These are phyloP conservation scores for Drosophila pseudoobscura DNA, from an alignment of 1,140 invertebrate genomes.

Conservation along the genomic window DNA sequence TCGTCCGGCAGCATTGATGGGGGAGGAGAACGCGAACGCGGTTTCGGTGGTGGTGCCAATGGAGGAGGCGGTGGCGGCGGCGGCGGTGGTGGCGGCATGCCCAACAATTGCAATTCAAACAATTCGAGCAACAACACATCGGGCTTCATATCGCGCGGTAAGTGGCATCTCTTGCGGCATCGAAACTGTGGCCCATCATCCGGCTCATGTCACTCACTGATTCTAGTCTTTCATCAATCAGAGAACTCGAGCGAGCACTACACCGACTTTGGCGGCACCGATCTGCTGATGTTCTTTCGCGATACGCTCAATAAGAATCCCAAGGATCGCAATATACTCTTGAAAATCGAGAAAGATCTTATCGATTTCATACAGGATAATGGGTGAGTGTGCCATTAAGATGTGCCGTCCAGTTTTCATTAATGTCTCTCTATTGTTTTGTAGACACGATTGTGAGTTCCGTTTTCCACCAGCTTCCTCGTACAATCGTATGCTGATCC, in stretches of 20 bases:
- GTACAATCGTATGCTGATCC: slow-evolving; percentile 97
- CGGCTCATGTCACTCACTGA: slow-evolving; percentile 67
- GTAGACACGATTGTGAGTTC: slow-evolving; percentile 86
- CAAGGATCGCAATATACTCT: slow-evolving; percentile 92
- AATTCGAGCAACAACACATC: slow-evolving; percentile 81
- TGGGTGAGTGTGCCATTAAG: slow-evolving; percentile 85
- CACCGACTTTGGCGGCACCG: slow-evolving; percentile 90
- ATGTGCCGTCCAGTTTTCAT: background rate
- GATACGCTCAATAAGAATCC: slow-evolving; percentile 95
- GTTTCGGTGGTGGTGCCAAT: slow-evolving; percentile 15
- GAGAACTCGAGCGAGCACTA: slow-evolving; percentile 93
- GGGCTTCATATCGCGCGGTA: slow-evolving; percentile 82
- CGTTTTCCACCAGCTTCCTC: slow-evolving; percentile 96
- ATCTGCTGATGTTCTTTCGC: slow-evolving; percentile 93
- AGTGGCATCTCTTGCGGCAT: slow-evolving; percentile 37
- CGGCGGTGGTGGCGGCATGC: slow-evolving; percentile 1
- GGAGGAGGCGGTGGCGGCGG: slow-evolving; percentile 19
- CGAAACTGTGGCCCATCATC: slow-evolving; percentile 14
- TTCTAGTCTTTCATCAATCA: slow-evolving; percentile 84
- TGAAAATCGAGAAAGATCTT: slow-evolving; percentile 95
- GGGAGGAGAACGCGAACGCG: slow-evolving; percentile 5
- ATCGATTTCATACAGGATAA: slow-evolving; percentile 92
- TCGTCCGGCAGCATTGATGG: slow-evolving; percentile 70
- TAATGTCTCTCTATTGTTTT: slow-evolving; percentile 20
- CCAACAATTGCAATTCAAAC: slow-evolving; percentile 51